These are phyloP conservation scores for Aplocera efformata DNA, from an alignment of 2,888 invertebrate species.

Conservation along the genomic window DNA sequence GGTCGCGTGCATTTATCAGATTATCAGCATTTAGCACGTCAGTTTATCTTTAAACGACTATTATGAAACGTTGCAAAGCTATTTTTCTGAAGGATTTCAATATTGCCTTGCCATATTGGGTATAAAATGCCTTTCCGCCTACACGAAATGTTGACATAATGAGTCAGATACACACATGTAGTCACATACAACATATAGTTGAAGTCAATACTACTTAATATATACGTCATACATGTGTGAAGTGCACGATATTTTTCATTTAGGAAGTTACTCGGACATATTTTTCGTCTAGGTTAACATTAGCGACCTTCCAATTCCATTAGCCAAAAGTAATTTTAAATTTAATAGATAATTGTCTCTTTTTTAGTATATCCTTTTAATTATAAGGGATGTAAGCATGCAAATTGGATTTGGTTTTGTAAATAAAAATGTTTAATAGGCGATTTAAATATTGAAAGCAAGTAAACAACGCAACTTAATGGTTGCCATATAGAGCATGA, in stretches of 20 bases:
- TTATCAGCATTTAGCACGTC: slow-evolving; percentile 12
- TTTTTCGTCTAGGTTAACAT: no score
- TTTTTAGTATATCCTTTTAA: no score
- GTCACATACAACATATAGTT: slow-evolving; percentile 69
- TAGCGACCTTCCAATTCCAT: not conserved
- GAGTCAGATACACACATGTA: slow-evolving; percentile 56
- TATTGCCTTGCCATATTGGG: slow-evolving; percentile 45
- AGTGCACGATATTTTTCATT: slow-evolving; percentile 24
- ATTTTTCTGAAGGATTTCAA: slow-evolving; percentile 30
- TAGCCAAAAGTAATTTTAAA: not conserved
- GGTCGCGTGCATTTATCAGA: slow-evolving; percentile 22
- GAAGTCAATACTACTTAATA: slow-evolving; percentile 29
- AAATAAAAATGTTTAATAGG: not conserved
- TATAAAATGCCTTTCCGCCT: slow-evolving; percentile 65
- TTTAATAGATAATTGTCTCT: no score
- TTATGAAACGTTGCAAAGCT: slow-evolving; percentile 3
- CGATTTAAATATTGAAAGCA: not conserved
- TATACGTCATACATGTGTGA: slow-evolving; percentile 48
- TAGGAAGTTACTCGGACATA: no score
- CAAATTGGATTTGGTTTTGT: slow-evolving; percentile 1
- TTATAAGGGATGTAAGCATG: no score
- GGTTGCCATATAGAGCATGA: slow-evolving; percentile 42
- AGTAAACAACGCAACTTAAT: slow-evolving; percentile 11
- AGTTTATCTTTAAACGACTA: slow-evolving; percentile 3
- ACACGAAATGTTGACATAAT: slow-evolving; percentile 67